Base-by-base conservation (phyloP, 2,888 invertebrate genomes). In the Sphinx pinastri region DNA sequence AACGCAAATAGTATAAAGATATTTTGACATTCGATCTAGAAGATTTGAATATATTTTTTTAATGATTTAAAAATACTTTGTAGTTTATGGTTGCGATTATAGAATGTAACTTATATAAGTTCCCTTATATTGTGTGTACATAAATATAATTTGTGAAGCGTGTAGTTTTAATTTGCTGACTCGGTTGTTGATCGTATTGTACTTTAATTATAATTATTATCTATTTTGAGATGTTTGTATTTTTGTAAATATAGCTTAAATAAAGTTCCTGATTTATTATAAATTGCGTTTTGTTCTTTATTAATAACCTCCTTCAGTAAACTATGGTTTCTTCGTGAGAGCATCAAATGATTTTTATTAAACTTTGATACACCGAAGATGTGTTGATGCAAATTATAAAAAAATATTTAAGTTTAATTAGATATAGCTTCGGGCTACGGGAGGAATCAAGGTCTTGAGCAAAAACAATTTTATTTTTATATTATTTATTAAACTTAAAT, bases 241-340 rank as follows among this genome's bases (percentile, higher is more conserved):
- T 89, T 91, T 89, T 93, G 93, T 93, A 93, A 88, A 93, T 93
- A 92, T 91, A 88, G 86, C 80, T 84, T 88, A 89, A 93, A 92
- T 92, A 93, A 93, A 94, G 93, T 94, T 94, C 93, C 93, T 94
- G 91, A 89, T 90, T 92, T 90, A 89, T 88, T 85, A 83, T 80
- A 80, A 49, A 67, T 52, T 5, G 58, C 31, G 19, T 67, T 63
- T 54, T 19, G 6, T 16, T 16, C 14, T 25, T 51, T 25, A 31
- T 25, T 19, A 13, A 7, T 69, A 14, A 14, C 49, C 14, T 19
- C 7, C 5, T 55, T 38, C 38, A 38, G 8, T 38, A 38, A 38
- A 3, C 38, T 25, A 25, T 25, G 38, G 8, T 38, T 8, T 38
- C 38, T 38, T 38, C 0, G 6, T 7, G 38, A 38, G 38, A 38